phyloP scores from a whole-genome alignment of 2,888 invertebrate species.

The Rhagium mordax region DNA sequence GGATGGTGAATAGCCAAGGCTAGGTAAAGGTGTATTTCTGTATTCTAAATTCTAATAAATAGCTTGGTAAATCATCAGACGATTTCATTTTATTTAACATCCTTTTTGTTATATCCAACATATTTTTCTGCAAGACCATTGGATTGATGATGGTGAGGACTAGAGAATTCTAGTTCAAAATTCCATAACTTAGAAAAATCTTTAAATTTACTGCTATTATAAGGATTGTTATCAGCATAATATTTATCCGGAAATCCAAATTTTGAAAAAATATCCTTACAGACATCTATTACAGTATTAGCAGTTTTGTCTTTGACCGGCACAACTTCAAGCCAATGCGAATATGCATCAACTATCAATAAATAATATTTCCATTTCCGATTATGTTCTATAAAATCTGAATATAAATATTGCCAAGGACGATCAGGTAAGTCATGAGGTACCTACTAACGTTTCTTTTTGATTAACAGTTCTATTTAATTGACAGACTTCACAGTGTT shows the following conservation, averaged over 20 bases:
- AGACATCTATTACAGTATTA: constrained; percentile 12
- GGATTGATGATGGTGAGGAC: constrained; percentile 37
- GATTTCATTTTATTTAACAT: constrained; percentile 21
- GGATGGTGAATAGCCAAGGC: constrained; percentile 7
- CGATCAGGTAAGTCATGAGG: constrained; percentile 13
- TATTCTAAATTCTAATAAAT: constrained; percentile 16
- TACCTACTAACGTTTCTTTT: constrained; percentile 28
- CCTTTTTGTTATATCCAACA: constrained; percentile 15
- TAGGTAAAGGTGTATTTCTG: constrained; percentile 26
- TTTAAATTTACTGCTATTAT: constrained; percentile 26
- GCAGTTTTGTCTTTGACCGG: constrained; percentile 23
- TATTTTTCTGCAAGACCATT: constrained; percentile 29
- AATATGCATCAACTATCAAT: constrained; percentile 24
- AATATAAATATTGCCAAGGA: constrained; percentile 24
- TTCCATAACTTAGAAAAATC: constrained; percentile 38
- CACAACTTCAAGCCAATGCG: constrained; percentile 30
- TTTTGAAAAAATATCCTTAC: constrained; percentile 29
- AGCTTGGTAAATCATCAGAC: background rate
- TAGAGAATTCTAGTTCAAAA: constrained; percentile 34
- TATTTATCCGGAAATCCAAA: constrained; percentile 36
- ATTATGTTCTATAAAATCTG: constrained; percentile 26
- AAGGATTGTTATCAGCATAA: constrained; percentile 32
- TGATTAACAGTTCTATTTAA: background rate
- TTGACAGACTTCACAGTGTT: constrained; percentile 20
- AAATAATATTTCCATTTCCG: constrained; percentile 21